Evolutionary conservation across 2,113 vertebrate genomes (phyloP).

Genomic region (Phoxinus phoxinus): DNA sequence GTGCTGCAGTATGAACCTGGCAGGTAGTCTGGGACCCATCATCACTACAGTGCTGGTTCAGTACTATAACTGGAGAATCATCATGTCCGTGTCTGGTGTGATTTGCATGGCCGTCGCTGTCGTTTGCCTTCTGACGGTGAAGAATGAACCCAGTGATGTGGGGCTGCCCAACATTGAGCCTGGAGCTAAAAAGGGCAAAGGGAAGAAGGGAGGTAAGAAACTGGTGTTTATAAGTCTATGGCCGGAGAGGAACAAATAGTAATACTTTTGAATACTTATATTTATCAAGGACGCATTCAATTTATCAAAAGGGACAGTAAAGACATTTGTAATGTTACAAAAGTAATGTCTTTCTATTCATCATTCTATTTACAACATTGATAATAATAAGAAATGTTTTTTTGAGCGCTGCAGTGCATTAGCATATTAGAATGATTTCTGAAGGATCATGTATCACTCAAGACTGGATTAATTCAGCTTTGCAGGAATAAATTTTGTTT

Average conservation of each 20-base stretch:
- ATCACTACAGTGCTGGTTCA: conserved; percentile 85
- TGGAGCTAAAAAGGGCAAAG: conserved; percentile 81
- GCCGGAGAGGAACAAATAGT: neutral
- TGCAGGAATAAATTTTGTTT: neutral
- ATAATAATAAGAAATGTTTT: too few species aligned
- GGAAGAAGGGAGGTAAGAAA: conserved; percentile 74
- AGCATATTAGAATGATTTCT: too few species aligned
- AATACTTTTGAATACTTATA: too few species aligned
- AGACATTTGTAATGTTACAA: too few species aligned
- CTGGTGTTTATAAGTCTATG: neutral
- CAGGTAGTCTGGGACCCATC: conserved; percentile 92
- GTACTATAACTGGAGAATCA: conserved; percentile 90
- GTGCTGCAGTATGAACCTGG: conserved; percentile 97
- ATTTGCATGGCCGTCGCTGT: conserved; percentile 84
- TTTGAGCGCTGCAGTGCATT: too few species aligned
- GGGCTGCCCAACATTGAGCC: conserved; percentile 85
- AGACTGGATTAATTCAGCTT: neutral
- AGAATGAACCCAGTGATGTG: conserved; percentile 91
- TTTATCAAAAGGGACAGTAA: too few species aligned
- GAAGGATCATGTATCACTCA: too few species aligned
- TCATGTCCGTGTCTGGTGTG: conserved; percentile 84
- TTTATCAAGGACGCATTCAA: too few species aligned
- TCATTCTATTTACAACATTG: too few species aligned
- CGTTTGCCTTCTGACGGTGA: conserved; percentile 84
- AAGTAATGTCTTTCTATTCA: too few species aligned